Conservation (phyloP, 2,113 vertebrate genomes). For the Balaeniceps rex region DNA sequence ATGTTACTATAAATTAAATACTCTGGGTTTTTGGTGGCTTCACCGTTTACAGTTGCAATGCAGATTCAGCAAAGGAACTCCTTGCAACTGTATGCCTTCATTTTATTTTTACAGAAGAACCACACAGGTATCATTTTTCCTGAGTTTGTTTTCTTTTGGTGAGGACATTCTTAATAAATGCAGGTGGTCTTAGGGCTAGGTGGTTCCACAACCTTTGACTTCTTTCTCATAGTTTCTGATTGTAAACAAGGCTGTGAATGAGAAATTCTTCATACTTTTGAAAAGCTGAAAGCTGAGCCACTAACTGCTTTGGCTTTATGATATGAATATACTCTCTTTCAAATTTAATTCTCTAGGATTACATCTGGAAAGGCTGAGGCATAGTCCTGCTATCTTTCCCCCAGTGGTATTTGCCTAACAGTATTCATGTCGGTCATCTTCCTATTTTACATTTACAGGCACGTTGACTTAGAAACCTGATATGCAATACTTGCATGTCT, state of each 20-base stretch:
- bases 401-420: background rate
- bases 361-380: background rate
- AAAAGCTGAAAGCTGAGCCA: background rate
- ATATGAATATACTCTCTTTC: too few species aligned
- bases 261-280: background rate
- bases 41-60: background rate
- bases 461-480: background rate
- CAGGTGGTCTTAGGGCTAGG: too few species aligned
- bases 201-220: background rate
- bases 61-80: background rate
- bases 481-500: background rate
- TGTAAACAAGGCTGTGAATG: background rate
- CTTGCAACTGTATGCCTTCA: background rate
- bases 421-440: background rate
- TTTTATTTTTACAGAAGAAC: background rate
- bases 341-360: background rate
- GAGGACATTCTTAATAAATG: background rate
- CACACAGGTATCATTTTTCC: rapidly evolving
- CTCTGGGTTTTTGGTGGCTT: background rate
- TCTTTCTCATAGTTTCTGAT: background rate
- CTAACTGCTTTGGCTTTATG: background rate
- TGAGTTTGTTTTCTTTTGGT: background rate
- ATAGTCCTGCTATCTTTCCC: background rate
- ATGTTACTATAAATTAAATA: background rate
- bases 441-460: background rate